Evolutionary conservation across 1,140 invertebrate genomes (phyloP), one percentile per base, ranked within the genome.

Genomic region (Bombus waltoni): DNA sequence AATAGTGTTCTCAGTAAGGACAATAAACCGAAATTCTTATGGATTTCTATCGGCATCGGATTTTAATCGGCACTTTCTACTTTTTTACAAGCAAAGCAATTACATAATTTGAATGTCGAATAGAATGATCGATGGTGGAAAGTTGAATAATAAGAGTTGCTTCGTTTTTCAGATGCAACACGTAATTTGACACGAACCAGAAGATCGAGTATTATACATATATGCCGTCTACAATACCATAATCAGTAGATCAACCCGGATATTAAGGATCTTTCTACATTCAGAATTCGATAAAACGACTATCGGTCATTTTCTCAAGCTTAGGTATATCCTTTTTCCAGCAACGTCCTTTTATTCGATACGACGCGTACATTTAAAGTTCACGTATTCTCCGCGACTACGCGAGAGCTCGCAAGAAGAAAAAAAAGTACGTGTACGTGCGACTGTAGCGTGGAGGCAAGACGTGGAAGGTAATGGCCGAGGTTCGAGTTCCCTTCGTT

Each of bases 401-500:
- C 18, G n/a, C 57, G 35, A 47, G 72, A 53, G 10, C 18, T 32
- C 10, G 42, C 13, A n/a, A 11, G 4, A 13, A 82, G 79, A 35
- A 62, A 85, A 66, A 32, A 78, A 15, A 32, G 25, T 42, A 72
- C 22, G 18, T 25, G 32, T 66, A 59, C 15, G 28, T 40, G 47
- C n/a, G 15, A 11, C 5, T n/a, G n/a, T 15, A 70, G n/a, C 62
- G 65, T 35, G 32, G 53, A 80, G 40, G 70, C 8, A 85, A 74
- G 44, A 73, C 70, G 70, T 82, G 79, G 86, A 88, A 82, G 81
- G 78, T 89, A 85, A 89, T 82, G 80, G 42, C 70, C 86, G 87
- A 87, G 87, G 88, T 88, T 90, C 87, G 88, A 88, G 83, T 91
- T 91, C 91, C 83, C 89, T 88, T 90, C 88, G 57, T 87, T 53